Evolutionary conservation across 2,888 invertebrate genomes (phyloP), one percentile per base, ranked within the genome.

Genomic region (Caenorhabditis uteleia): DNA sequence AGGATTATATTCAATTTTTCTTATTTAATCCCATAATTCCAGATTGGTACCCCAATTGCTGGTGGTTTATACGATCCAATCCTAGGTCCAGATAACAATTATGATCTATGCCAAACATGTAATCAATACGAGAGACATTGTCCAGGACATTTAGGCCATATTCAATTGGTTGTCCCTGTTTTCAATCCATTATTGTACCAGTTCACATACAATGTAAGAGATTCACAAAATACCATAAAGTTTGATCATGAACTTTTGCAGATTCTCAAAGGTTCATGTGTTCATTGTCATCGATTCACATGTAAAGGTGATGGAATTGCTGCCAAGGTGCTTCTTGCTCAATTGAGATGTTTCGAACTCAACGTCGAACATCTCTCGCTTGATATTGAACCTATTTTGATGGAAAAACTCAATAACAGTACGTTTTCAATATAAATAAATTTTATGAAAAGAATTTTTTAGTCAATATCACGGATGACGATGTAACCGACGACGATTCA

Each of bases 31-130:
- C n/a, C 3, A 18, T 38, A 40, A 26, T 54, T 77, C 62, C 39
- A 81, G 81, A 68, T 76, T 20, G 80, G 80, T 10, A 74, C 75
- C 38, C 78, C 82, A 2, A 68, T 81, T 31, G 51, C 61, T 6
- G 91, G 91, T 25, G 97, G 97, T n/a, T 86, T 97, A 0, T 93
- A 97, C 84, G 97, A 98, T 84, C 88, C 89, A 46, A 87, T 88
- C 2, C 86, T 97, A 84, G 97, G 92, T 87, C 85, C 83, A 58
- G 69, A 55, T 31, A 69, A 71, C 33, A 33, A 8, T 7, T 33
- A 23, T 26, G 77, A 78, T 43, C 26, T 43, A 34, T 83, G 82
- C 43, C 50, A 59, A 25, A 83, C 80, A 8, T 82, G 82, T 53
- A 68, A 61, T 45, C 74, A 74, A 44, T 68, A 61, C 49, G 70